These are phyloP conservation scores for Idaea straminata DNA, from an alignment of 2,888 invertebrate species.

Conservation along the genomic window DNA sequence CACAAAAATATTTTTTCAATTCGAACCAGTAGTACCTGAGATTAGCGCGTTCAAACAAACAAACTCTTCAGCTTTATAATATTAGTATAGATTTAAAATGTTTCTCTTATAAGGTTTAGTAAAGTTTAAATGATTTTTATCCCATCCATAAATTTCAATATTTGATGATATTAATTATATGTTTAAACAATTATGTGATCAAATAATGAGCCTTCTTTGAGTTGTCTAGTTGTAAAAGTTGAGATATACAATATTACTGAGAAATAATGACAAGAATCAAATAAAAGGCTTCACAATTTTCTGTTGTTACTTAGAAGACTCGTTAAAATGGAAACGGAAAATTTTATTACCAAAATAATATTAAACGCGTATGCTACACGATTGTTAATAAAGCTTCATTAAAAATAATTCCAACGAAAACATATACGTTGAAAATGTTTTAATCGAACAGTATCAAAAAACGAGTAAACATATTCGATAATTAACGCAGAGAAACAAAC, in stretches of 20 bases:
- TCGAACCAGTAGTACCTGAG: no score
- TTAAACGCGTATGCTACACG: conserved; percentile 10
- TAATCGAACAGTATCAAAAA: conserved; percentile 50
- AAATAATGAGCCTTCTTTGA: no score
- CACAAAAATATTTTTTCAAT: no score
- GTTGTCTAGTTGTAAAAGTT: background rate
- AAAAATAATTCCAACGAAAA: conserved; percentile 26
- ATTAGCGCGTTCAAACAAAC: no score
- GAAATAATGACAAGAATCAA: background rate
- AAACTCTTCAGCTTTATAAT: no score
- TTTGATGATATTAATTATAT: no score
- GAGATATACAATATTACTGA: background rate
- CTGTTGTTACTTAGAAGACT: background rate
- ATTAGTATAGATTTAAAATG: no score
- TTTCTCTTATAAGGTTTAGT: no score
- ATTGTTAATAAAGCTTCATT: conserved; percentile 20
- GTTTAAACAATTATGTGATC: no score
- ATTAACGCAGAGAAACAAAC: conserved; percentile 69
- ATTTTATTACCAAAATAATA: conserved; percentile 12
- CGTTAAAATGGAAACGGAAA: conserved; percentile 3
- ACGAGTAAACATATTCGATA: conserved; percentile 61
- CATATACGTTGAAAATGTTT: conserved; percentile 35
- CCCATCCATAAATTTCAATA: no score
- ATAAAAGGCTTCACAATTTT: background rate
- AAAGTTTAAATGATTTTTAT: no score